These are phyloP conservation scores for Aleadryas rufinucha DNA, from an alignment of 2,113 vertebrate genomes.

Conservation along the genomic window DNA sequence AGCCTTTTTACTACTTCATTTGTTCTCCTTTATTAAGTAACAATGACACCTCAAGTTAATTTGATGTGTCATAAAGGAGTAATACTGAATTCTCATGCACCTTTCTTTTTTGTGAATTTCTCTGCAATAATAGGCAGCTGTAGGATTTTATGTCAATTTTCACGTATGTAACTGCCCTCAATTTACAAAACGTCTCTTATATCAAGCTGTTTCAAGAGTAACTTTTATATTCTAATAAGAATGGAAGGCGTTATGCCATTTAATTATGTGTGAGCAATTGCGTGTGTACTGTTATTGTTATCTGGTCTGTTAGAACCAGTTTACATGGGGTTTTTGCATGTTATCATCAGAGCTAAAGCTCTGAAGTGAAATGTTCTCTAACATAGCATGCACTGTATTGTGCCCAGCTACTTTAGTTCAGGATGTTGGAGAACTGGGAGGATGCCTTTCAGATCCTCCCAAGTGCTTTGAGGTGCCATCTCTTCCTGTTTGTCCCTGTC, in stretches of 20 bases:
- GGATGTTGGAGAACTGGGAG: not conserved
- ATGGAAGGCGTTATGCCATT: not conserved
- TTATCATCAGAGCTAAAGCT: not conserved
- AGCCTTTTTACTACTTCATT: not conserved
- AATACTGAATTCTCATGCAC: not conserved
- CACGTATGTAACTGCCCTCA: not conserved
- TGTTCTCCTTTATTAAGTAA: not conserved
- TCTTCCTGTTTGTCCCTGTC: not conserved
- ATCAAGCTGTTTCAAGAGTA: not conserved
- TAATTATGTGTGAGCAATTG: not conserved
- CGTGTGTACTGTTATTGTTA: not conserved
- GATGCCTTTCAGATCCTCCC: not conserved
- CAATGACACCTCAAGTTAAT: not conserved
- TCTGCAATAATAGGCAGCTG: not conserved
- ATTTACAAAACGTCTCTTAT: not conserved
- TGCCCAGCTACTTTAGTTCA: not conserved
- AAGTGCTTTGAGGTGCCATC: not conserved
- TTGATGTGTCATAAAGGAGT: not conserved
- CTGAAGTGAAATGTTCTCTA: not conserved
- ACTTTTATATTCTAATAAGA: not conserved
- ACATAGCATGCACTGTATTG: not conserved
- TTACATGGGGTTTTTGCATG: not conserved
- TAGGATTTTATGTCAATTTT: not conserved
- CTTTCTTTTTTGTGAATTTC: not conserved
- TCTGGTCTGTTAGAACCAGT: not conserved